Conservation (phyloP, 2,797 vertebrate genomes). For the Leptoclinus maculatus region DNA sequence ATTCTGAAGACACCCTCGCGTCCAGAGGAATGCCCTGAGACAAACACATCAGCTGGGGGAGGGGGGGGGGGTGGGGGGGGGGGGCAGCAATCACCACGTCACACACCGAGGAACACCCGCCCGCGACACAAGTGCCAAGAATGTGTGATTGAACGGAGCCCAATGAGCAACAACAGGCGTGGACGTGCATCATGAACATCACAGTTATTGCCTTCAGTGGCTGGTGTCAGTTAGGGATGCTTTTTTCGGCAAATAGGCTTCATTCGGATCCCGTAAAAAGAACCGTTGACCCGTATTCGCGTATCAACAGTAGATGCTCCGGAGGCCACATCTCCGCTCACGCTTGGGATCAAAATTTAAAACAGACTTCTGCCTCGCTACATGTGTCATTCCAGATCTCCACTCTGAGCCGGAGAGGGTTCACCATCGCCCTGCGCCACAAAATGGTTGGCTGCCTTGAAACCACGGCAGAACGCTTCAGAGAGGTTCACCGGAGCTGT, state of each 20-base stretch:
- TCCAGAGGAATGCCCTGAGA: constrained; percentile 62
- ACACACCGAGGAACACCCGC: constrained; percentile 64
- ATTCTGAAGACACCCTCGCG: constrained; percentile 46
- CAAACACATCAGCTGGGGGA: constrained; percentile 56
- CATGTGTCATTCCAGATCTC: constrained; percentile 48
- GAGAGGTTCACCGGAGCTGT: constrained; percentile 4
- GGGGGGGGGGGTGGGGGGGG: background rate
- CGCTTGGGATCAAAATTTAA: constrained; percentile 53
- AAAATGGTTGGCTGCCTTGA: constrained; percentile 29
- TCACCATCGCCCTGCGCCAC: background rate
- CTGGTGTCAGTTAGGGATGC: constrained; percentile 68
- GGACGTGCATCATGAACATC: constrained; percentile 56
- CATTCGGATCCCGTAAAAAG: constrained; percentile 48
- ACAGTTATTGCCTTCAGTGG: constrained; percentile 63
- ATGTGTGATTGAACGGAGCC: constrained; percentile 59
- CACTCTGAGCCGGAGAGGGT: constrained; percentile 22
- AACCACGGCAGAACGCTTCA: background rate
- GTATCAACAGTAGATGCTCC: constrained; percentile 43
- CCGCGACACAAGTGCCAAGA: constrained; percentile 60
- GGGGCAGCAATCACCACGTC: constrained; percentile 57
- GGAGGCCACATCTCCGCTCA: constrained; percentile 27
- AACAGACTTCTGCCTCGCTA: constrained; percentile 61
- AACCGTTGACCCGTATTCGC: constrained; percentile 43
- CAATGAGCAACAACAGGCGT: constrained; percentile 34
- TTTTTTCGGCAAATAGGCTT: constrained; percentile 59